Conservation (phyloP, 2,113 vertebrate genomes). For the Tachycineta bicolor region DNA sequence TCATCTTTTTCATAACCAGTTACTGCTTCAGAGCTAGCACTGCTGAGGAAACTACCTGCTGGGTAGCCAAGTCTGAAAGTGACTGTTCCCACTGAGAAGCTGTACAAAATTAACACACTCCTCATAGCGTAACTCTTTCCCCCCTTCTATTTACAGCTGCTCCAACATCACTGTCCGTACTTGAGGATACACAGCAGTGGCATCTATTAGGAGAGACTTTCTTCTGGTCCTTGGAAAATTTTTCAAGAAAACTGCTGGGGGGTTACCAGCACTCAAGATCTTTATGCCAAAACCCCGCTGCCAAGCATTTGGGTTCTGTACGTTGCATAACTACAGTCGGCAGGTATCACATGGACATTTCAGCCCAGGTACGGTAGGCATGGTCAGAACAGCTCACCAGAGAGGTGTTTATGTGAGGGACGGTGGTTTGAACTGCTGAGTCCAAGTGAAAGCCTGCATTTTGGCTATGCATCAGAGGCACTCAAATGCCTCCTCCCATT, state of each 20-base stretch:
- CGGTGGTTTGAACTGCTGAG: not conserved
- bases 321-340: not conserved
- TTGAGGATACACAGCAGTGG: not conserved
- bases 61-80: not conserved
- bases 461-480: not conserved
- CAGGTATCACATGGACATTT: not conserved
- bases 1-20: not conserved
- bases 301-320: not conserved
- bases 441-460: not conserved
- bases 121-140: fast-evolving
- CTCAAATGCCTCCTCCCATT: not conserved
- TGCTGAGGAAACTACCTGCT: not conserved
- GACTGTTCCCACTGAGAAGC: not conserved
- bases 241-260: not conserved
- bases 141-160: not conserved
- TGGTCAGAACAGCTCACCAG: not conserved
- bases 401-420: not conserved
- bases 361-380: not conserved
- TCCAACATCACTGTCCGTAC: not conserved
- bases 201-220: not conserved
- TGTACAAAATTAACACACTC: not conserved
- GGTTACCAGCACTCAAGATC: not conserved
- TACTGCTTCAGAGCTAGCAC: not conserved
- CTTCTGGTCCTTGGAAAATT: not conserved
- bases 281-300: not conserved